Evolutionary conservation across 1,140 invertebrate species (phyloP), one percentile per base, ranked within the genome.

Genomic region (Solenopsis fugax): DNA sequence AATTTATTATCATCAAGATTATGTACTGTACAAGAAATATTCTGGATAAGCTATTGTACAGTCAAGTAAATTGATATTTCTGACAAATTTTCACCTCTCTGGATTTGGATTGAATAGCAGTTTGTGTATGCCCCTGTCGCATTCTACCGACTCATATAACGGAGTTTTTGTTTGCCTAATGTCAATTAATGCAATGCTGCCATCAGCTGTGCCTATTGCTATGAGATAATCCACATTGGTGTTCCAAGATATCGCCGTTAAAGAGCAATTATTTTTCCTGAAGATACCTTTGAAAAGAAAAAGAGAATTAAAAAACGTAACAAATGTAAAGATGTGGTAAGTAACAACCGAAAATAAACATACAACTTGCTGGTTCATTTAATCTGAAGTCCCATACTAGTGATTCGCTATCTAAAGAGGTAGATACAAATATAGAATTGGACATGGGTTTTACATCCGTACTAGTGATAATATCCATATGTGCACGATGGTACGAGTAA

Each of bases 341-440:
- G 21, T 48, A 71, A 65, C 1, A 50, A 34, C 37, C 4, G 24
- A 9, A 72, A 69, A 48, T 58, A 69, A 21, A 78, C 58, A 29
- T 90, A 95, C 95, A 85, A 37, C 87, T 87, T 1, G 94, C 94
- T 56, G 93, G 94, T 86, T 91, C 93, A 13, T 87, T 0, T 71
- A 93, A 90, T 81, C 94, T 92, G 10, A 91, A 86, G 71, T 95
- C 95, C 95, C 95, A 95, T 1, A 95, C 24, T 62, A 94, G 64
- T 7, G 92, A 91, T 69, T 94, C 92, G 24, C 86, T 88, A 89
- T 93, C 93, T 65, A 93, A 86, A 16, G 93, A 94, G 24, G 90
- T 89, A 45, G 94, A 94, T 18, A 87, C 85, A 91, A 95, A 95
- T 71, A 91, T 72, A 73, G 89, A 48, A 77, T 90, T 71, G 78